Base-by-base conservation (phyloP, 2,797 vertebrate genomes). In the Myotis pilosus region DNA sequence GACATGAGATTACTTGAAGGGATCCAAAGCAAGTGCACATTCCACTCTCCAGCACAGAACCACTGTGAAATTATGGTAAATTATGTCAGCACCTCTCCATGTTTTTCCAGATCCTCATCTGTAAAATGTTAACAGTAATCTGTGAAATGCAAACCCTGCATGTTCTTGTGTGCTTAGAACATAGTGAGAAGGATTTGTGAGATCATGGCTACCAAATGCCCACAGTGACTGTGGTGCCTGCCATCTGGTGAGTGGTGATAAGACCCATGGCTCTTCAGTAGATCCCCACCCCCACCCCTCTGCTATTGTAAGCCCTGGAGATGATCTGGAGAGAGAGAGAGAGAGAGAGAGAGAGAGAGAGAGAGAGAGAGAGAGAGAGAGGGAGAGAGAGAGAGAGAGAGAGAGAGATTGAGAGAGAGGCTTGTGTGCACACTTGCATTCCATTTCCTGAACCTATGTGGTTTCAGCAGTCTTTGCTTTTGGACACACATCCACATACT, bases 111-210 rank as follows among this genome's bases (percentile, higher is more conserved):
- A 30, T 62, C 41, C 30, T 92, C 64, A 22, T 91, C 75, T 92
- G 83, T 57, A 91, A 95, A 53, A 68, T 79, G 47, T 88, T 91
- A 93, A 86, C 44, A 23, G 47, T 71, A 55, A 87, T 86, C 55
- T 72, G 64, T 55, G 51, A 89, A 92, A 83, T 69, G 36, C 55
- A 85, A 91, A 93, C 47, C 38, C 36, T 28, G 4, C 36, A 41
- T 76, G 84, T 72, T 82, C 84, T 80, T 78, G 25, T 85, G 72
- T 69, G 71, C 47, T 80, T 55, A 36, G 36, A 38, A 41, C 41
- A 85, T 4, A 13, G 17, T 30, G 66, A 74, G 55, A 55, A 36
- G 57, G 13, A 80, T 10, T 57, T 64, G 16, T 13, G 30, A 72
- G 33, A 41, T 86, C 36, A 0, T 28, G 23, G 74, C 49, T 80